A percentile compares a stretch with the other conserved stretches of the same genome.
phyloP scores from a whole-genome alignment of 2,113 vertebrate genomes.

The Rhinopomastus cyanomelas region DNA sequence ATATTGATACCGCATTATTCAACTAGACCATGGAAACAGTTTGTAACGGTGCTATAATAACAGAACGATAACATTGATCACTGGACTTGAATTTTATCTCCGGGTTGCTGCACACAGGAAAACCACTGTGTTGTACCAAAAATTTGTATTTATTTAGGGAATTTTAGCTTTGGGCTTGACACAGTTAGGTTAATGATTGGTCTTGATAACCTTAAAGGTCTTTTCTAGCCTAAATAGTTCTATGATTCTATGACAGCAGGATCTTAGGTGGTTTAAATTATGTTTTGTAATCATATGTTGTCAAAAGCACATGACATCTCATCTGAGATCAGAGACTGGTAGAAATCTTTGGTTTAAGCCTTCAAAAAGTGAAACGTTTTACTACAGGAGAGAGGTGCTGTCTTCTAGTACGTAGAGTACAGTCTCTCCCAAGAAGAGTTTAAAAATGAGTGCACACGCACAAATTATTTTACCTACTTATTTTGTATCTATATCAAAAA shows the following conservation, averaged over 20 bases:
- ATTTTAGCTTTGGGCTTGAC: no score
- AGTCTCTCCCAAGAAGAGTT: neutral
- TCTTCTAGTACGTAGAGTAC: neutral
- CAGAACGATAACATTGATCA: neutral
- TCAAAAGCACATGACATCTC: neutral
- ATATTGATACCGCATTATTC: neutral
- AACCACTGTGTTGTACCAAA: fast-evolving
- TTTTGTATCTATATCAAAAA: neutral
- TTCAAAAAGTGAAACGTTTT: neutral
- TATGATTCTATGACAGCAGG: neutral
- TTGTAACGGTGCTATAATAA: neutral
- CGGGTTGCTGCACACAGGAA: neutral
- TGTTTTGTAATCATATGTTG: neutral
- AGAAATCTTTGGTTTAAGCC: neutral
- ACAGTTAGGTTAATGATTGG: no score
- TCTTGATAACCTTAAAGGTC: no score
- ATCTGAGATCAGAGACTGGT: neutral
- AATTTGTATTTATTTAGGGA: no score
- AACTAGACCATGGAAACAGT: neutral
- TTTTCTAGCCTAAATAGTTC: fast-evolving
- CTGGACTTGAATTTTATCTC: neutral
- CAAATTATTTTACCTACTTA: neutral
- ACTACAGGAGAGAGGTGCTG: neutral
- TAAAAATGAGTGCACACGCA: neutral
- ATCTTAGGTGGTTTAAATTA: neutral